Base-by-base conservation (phyloP, 2,113 vertebrate species). In the Uropsilus gracilis region DNA sequence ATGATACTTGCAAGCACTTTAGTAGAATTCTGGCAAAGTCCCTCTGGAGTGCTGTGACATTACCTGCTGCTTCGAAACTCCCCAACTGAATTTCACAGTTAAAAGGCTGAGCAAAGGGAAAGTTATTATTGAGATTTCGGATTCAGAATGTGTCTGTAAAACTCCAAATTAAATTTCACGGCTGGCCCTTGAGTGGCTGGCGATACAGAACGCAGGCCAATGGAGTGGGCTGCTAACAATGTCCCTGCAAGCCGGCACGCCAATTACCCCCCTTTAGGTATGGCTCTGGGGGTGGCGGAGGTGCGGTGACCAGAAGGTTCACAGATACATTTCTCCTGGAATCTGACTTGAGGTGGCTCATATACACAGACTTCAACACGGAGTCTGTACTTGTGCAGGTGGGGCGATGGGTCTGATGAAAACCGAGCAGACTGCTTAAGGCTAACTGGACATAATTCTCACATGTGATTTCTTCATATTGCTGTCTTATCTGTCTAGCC, bases 1-100 rank as follows among this genome's bases (percentile, higher is more conserved):
- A 99, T 98, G 98, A 99, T 98, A 99, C 98, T 98, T 98, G 98
- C 98, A 98, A 98, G 98, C 98, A 99, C 98, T 98, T 98, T 98
- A 99, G 98, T 98, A 98, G 98, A 98, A 98, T 98, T 98, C 98
- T 98, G 98, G 98, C 97, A 98, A 98, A 99, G 98, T 98, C 98
- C 98, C 98, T 98, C 98, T 68, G 98, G 98, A 98, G 98, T 86
- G 98, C 98, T 97, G 97, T 93, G 96, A 98, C 97, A 97, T 98
- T 98, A 98, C 98, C 98, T 98, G 98, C 98, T 98, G 98, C 98
- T 98, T 97, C 97, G 96, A 97, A 98, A 98, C 98, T 98, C 98
- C 98, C 98, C 98, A 98, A 96, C 98, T 98, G 98, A 98, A 98
- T 98, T 98, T 98, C 98, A 98, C 98, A 98, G 98, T 98, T 98